Evolutionary conservation across 2,113 vertebrate genomes (phyloP), one percentile per base, ranked within the genome.

Genomic region (Pelusios castaneus): DNA sequence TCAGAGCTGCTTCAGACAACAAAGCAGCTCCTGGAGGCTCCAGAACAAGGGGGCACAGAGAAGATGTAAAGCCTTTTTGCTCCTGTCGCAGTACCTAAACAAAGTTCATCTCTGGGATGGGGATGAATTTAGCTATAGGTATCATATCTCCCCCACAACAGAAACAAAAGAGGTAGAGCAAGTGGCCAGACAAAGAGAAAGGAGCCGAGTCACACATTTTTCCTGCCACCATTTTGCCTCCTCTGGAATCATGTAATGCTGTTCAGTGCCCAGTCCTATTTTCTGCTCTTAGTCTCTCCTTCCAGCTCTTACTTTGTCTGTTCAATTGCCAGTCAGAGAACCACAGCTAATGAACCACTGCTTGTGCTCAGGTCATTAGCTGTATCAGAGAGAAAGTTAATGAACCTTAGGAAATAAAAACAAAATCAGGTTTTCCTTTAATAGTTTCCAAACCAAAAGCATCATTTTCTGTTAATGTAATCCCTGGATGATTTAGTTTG

Each of bases 351-450:
- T 94, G 96, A 97, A 97, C 96, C 96, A 95, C 93, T 94, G 92
- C 95, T 97, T 97, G 95, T 97, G 93, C 91, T 97, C 97, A 97
- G 96, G 96, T 97, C 96, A 97, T 97, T 97, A 97, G 96, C 93
- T 96, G 88, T 95, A 96, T 95, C 95, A 97, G 95, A 97, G 96
- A 97, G 96, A 95, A 97, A 97, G 97, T 97, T 97, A 97, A 97
- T 97, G 97, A 97, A 97, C 96, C 97, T 91, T 97, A 89, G 95
- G 95, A 96, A 95, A 95, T 97, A 97, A 97, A 97, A 96, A 97
- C 93, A 97, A 96, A 97, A 97, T 96, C 96, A 97, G 95, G 96
- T 96, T 97, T 97, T 95, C 41, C 95, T 96, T 97, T 97, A 97
- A 97, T 97, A 96, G 95, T 97, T 97, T 97, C 95, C 95, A 96